phyloP scores from a whole-genome alignment of 2,113 vertebrate genomes.

The Platichthys flesus region DNA sequence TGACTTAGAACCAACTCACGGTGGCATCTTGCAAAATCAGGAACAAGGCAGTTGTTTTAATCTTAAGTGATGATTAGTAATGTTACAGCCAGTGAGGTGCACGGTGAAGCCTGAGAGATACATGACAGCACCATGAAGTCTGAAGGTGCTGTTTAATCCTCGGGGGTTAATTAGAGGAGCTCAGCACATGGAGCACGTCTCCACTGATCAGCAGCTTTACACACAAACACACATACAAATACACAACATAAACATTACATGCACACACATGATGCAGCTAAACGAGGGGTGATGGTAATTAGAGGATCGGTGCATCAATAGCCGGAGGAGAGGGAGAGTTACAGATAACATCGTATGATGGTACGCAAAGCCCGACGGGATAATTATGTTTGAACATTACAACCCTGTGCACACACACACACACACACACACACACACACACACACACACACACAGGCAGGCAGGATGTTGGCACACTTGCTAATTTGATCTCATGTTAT shows the following conservation, averaged over 20 bases:
- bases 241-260: background rate
- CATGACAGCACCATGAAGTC: constrained; percentile 1
- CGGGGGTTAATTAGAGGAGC: constrained; percentile 59
- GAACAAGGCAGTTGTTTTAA: too few relatives aligned
- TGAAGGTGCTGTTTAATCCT: constrained; percentile 28
- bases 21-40: too few relatives aligned
- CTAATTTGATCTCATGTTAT: constrained; percentile 25
- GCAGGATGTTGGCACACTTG: background rate
- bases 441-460: too few relatives aligned
- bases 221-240: too few relatives aligned
- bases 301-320: constrained; percentile 25
- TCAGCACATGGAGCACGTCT: background rate
- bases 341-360: constrained; percentile 14
- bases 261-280: constrained; percentile 38
- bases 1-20: too few relatives aligned
- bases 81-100: too few relatives aligned
- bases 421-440: constrained; percentile 1
- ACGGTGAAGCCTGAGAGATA: too few relatives aligned
- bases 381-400: constrained; percentile 21
- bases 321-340: background rate
- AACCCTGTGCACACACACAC: background rate
- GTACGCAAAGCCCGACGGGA: background rate
- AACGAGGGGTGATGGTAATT: constrained; percentile 22
- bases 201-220: too few relatives aligned
- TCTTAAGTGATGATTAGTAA: too few relatives aligned